These are phyloP conservation scores for Polypterus bichir DNA, from an alignment of 2,113 vertebrate genomes.

Conservation along the genomic window DNA sequence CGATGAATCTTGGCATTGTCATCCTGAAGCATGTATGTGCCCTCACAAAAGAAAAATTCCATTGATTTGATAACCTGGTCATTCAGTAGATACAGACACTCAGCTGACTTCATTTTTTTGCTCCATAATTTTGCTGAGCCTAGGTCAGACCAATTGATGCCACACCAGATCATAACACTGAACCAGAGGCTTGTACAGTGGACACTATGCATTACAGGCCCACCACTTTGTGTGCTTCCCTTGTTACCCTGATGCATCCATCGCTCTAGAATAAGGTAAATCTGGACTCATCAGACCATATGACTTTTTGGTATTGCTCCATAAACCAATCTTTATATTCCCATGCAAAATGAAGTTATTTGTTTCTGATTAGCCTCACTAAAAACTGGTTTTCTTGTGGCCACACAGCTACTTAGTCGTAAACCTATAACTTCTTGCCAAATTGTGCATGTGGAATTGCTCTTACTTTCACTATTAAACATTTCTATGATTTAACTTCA, in stretches of 20 bases:
- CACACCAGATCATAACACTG: conserved; percentile 10
- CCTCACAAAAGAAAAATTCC: conserved; percentile 12
- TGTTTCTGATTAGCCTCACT: too few relatives aligned
- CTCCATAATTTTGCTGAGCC: conserved; percentile 5
- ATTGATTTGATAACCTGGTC: conserved; percentile 12
- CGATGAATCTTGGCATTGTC: background rate
- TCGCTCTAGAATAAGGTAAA: conserved; percentile 5
- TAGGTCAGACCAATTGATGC: conserved; percentile 4
- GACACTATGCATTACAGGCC: conserved; percentile 2
- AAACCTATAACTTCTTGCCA: too few relatives aligned
- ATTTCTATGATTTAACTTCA: too few relatives aligned
- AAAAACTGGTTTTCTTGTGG: too few relatives aligned
- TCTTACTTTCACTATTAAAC: too few relatives aligned
- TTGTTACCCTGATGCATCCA: conserved; percentile 10
- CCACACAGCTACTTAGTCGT: too few relatives aligned
- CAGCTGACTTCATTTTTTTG: conserved; percentile 2
- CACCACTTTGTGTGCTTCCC: background rate
- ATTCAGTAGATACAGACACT: conserved; percentile 12
- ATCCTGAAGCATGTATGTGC: conserved; percentile 10
- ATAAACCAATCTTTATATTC: conserved; percentile 4
- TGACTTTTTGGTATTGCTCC: conserved; percentile 4
- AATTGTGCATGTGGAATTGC: too few relatives aligned
- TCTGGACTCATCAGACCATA: conserved; percentile 13
- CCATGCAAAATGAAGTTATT: background rate
- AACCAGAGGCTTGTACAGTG: conserved; percentile 6